Percentiles rank a stretch among this genome's conserved stretches.
Conservation (phyloP, 2,113 vertebrate genomes). For the Lophius piscatorius region DNA sequence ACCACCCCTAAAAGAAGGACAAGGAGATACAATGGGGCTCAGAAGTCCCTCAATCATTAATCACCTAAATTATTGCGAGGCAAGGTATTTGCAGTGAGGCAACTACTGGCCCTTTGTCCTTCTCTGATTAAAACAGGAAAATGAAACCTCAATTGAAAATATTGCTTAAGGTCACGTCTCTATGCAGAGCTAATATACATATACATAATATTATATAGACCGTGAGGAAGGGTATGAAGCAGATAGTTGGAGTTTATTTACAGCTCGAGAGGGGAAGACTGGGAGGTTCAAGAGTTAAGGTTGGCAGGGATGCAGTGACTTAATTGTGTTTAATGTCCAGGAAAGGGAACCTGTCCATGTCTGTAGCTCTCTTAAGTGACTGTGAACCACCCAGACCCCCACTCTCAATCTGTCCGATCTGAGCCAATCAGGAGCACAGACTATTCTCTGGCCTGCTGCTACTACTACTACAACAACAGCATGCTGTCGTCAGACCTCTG, state of each 20-base stretch:
- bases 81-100: constrained; percentile 19
- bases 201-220: constrained; percentile 32
- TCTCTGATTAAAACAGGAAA: constrained; percentile 40
- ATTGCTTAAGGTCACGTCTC: constrained; percentile 56
- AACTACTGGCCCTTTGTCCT: constrained; percentile 20
- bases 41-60: constrained; percentile 33
- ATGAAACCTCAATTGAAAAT: constrained; percentile 38
- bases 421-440: constrained; percentile 12
- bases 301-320: constrained; percentile 49
- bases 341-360: constrained; percentile 56
- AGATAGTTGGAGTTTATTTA: constrained; percentile 59
- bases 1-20: constrained; percentile 1
- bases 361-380: constrained; percentile 55
- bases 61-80: constrained; percentile 61
- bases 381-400: constrained; percentile 41
- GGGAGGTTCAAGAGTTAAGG: constrained; percentile 51
- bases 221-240: constrained; percentile 20
- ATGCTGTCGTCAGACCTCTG: constrained; percentile 7
- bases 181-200: constrained; percentile 16
- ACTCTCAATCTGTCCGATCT: constrained; percentile 42
- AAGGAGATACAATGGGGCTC: background rate
- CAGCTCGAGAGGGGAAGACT: constrained; percentile 9
- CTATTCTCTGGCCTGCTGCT: constrained; percentile 54
- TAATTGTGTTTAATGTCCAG: constrained; percentile 71
- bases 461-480: constrained; percentile 21